Conservation (phyloP, 2,888 invertebrate genomes). For the Crossocerus cetratus region DNA sequence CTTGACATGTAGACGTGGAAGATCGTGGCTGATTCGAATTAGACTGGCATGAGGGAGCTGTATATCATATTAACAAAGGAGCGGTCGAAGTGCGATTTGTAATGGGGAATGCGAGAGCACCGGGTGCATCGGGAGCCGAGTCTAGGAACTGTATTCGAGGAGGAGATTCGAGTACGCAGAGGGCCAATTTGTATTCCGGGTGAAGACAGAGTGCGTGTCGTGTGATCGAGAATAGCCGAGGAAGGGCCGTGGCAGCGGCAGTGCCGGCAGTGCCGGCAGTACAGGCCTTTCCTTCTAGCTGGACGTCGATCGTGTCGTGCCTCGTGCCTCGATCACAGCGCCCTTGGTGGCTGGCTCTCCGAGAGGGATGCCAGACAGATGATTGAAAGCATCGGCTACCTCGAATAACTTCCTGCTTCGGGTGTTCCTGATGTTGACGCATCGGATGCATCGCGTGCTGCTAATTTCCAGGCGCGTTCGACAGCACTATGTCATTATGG, state of each 20-base stretch:
- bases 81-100: no score
- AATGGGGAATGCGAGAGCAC: no score
- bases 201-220: conserved; percentile 8
- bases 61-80: no score
- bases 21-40: no score
- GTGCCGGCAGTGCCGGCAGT: neutral
- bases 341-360: conserved; percentile 27
- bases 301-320: conserved; percentile 7
- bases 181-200: conserved; percentile 9
- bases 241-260: conserved; percentile 16
- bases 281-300: conserved; percentile 2
- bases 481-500: no score
- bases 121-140: neutral
- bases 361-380: conserved; percentile 15
- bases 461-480: no score
- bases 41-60: no score
- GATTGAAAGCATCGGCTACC: conserved; percentile 22
- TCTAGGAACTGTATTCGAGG: no score
- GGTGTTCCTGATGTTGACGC: no score
- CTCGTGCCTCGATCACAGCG: conserved; percentile 3
- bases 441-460: neutral
- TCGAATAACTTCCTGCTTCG: no score
- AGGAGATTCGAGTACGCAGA: no score
- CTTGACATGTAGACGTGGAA: no score
- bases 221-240: conserved; percentile 3